Conservation (phyloP, 2,888 invertebrate species). For the Eudemis profundana region DNA sequence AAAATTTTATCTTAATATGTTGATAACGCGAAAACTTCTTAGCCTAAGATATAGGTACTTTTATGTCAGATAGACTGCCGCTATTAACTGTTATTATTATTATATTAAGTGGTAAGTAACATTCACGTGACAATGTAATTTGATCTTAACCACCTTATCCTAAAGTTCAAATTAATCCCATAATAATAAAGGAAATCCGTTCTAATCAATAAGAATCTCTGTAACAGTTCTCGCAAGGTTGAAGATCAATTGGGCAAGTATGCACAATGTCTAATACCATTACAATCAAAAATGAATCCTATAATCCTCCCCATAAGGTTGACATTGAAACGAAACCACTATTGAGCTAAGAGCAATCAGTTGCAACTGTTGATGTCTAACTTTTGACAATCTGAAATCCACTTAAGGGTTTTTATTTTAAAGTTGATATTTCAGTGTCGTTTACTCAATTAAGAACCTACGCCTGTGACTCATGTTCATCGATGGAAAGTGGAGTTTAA, state of each 20-base stretch:
- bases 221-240: conserved; percentile 24
- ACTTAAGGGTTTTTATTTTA: not conserved
- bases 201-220: conserved; percentile 32
- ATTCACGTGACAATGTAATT: not conserved
- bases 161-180: conserved; percentile 6
- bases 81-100: no score
- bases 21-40: no score
- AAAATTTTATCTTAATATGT: no score
- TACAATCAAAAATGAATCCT: not conserved
- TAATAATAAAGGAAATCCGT: conserved; percentile 5
- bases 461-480: not conserved
- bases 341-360: not conserved
- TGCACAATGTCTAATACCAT: not conserved
- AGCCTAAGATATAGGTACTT: no score
- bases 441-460: not conserved
- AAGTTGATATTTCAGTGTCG: not conserved
- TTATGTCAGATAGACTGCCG: no score
- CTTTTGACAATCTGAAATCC: not conserved
- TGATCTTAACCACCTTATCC: not conserved
- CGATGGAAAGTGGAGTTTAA: not conserved
- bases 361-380: not conserved
- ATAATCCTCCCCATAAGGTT: not conserved
- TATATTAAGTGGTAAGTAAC: no score
- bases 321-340: not conserved
- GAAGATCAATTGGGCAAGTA: conserved; percentile 32